phyloP scores from a whole-genome alignment of 2,113 vertebrate genomes.

The Rhinopithecus roxellana region DNA sequence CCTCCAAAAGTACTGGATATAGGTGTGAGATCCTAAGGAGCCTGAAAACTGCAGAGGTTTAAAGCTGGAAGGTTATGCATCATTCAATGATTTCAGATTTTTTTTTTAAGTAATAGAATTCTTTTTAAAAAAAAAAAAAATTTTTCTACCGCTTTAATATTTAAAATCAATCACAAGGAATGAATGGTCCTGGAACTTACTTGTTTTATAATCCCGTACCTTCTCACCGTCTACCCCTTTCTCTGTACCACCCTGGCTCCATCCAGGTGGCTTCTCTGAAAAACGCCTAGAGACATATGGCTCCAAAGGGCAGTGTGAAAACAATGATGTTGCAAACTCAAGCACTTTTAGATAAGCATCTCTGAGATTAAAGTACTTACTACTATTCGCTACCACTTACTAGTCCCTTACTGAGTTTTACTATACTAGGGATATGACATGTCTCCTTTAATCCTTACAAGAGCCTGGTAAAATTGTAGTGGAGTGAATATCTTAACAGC shows the following conservation, averaged over 20 bases:
- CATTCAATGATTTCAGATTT: neutral
- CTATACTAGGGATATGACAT: neutral
- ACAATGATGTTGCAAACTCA: neutral
- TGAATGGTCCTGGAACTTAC: neutral
- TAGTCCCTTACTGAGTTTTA: neutral
- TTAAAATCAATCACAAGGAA: neutral
- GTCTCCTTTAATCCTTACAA: neutral
- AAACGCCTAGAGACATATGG: neutral
- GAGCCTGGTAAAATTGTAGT: neutral
- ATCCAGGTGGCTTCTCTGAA: neutral
- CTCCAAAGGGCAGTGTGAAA: neutral
- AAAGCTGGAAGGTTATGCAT: neutral
- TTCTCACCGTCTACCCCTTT: accelerated
- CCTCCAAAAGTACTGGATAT: neutral
- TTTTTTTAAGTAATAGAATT: neutral
- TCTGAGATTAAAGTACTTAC: neutral
- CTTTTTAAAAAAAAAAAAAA: neutral
- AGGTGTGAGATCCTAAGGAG: neutral
- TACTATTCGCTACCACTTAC: neutral
- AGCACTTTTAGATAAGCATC: neutral
- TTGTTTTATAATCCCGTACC: neutral
- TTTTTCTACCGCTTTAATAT: neutral
- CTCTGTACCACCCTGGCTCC: accelerated
- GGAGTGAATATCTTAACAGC: neutral
- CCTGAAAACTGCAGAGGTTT: neutral